These are phyloP conservation scores for Pseudomyrmex pallidus DNA, from an alignment of 1,140 invertebrate genomes.

Conservation along the genomic window DNA sequence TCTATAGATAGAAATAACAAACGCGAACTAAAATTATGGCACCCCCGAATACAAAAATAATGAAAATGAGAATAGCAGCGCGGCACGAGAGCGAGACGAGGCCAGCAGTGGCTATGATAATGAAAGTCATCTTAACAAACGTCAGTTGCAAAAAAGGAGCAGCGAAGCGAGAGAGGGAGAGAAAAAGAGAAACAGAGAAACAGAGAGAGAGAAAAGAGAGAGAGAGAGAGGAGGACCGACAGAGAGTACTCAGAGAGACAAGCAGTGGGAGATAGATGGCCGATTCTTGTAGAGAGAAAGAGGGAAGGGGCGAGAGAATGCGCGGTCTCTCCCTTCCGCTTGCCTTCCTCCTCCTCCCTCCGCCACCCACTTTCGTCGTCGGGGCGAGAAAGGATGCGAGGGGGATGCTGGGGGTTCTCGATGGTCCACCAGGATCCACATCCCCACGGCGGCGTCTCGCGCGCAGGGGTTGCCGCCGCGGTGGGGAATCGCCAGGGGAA, in stretches of 20 bases:
- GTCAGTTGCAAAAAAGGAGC: conserved; percentile 58
- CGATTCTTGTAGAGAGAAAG: conserved; percentile 22
- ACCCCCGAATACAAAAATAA: conserved; percentile 43
- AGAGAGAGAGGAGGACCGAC: neutral
- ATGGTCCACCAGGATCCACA: conserved; percentile 75
- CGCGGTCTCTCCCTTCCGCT: conserved; percentile 17
- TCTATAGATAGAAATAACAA: conserved; percentile 48
- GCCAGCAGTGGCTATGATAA: conserved; percentile 49
- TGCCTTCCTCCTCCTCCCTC: neutral
- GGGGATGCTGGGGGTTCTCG: conserved; percentile 57
- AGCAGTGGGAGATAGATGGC: conserved; percentile 35
- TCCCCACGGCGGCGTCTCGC: conserved; percentile 72
- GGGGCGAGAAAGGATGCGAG: conserved; percentile 54
- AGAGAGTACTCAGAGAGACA: conserved; percentile 18
- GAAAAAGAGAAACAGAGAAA: neutral
- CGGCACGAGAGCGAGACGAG: conserved; percentile 1
- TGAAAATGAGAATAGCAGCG: conserved; percentile 39
- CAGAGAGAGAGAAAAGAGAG: neutral
- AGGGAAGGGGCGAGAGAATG: conserved; percentile 44
- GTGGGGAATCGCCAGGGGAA: conserved; percentile 78
- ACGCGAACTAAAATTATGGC: conserved; percentile 23
- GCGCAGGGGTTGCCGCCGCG: conserved; percentile 72
- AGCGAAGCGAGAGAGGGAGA: conserved; percentile 35
- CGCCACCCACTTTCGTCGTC: neutral
- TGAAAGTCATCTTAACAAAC: conserved; percentile 60